Evolutionary conservation across 2,113 vertebrate species (phyloP).

Genomic region (Antechinus flavipes): DNA sequence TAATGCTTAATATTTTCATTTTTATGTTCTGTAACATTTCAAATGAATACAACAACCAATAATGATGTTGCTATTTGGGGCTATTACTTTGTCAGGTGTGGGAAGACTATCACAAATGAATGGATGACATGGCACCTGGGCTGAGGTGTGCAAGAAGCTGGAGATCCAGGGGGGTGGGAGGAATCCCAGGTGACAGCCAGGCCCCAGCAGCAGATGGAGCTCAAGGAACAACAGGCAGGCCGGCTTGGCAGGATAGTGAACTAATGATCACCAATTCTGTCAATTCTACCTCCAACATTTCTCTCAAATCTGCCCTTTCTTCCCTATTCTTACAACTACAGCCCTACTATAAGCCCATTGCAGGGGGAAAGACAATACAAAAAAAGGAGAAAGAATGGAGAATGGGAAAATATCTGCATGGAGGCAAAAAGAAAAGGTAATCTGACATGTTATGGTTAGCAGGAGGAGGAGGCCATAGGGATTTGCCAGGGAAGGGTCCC

Average conservation of each 20-base stretch:
- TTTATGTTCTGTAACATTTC: neutral
- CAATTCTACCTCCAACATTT: neutral
- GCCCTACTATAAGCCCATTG: fast-evolving
- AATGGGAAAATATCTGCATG: neutral
- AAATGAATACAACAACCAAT: neutral
- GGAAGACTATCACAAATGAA: neutral
- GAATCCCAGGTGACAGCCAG: neutral
- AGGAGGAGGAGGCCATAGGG: neutral
- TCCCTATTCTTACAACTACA: fast-evolving
- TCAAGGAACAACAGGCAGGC: neutral
- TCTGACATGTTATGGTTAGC: neutral
- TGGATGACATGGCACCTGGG: neutral
- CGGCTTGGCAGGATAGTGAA: neutral
- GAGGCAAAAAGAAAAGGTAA: neutral
- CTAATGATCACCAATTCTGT: neutral
- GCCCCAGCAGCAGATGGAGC: neutral
- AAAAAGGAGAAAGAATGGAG: neutral
- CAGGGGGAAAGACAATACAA: neutral
- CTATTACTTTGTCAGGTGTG: neutral
- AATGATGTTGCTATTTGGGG: neutral
- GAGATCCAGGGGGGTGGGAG: neutral
- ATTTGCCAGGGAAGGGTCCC: neutral
- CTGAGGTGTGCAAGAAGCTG: neutral
- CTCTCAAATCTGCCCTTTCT: neutral
- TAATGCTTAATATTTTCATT: neutral